Conservation (phyloP, 2,888 invertebrate genomes). For the Conomelus anceps region DNA sequence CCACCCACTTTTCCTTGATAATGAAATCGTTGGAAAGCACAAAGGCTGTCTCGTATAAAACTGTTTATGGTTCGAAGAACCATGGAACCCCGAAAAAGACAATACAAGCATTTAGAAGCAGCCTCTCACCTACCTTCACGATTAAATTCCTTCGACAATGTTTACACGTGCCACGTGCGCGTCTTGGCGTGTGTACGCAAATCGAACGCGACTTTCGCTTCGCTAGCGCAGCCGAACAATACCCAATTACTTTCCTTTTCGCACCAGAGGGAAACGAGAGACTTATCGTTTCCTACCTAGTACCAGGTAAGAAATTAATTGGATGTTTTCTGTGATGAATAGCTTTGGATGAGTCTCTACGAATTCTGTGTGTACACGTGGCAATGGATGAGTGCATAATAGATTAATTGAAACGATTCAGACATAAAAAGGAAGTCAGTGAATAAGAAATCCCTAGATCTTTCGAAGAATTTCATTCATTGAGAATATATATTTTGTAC, state of each 20-base stretch:
- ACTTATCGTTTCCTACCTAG: background rate
- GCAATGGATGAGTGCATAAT: too few relatives aligned
- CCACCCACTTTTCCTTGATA: background rate
- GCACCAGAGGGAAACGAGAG: background rate
- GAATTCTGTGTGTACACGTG: too few relatives aligned
- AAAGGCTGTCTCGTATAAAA: background rate
- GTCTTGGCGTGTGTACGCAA: background rate
- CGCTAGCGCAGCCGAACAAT: background rate
- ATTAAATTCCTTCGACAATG: background rate
- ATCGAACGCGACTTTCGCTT: background rate
- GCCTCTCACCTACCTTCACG: background rate
- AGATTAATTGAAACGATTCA: too few relatives aligned
- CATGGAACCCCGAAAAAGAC: background rate
- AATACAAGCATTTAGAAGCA: too few relatives aligned
- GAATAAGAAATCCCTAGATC: too few relatives aligned
- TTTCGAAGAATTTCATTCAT: too few relatives aligned
- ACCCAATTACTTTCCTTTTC: background rate
- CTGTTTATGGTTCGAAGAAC: background rate
- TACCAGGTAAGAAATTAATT: too few relatives aligned
- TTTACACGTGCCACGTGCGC: background rate
- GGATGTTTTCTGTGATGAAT: too few relatives aligned
- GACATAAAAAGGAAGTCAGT: too few relatives aligned
- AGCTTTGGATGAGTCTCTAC: too few relatives aligned
- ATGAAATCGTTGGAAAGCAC: background rate
- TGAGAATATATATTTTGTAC: too few relatives aligned